Conservation (phyloP, 1,140 invertebrate genomes). For the Atopsyche davidsoni region DNA sequence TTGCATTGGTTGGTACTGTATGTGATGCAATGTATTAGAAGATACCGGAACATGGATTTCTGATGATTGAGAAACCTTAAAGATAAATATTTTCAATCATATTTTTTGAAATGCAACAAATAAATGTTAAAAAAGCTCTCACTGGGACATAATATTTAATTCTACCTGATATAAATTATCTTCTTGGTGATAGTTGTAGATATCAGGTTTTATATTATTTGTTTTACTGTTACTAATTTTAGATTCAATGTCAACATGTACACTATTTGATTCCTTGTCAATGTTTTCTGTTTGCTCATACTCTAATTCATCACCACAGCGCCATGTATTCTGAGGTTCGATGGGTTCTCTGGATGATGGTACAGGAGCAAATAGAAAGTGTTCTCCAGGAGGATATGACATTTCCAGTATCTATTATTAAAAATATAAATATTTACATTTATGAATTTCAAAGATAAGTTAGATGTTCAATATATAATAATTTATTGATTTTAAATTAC, state of each 20-base stretch:
- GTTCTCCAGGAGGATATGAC: conserved; percentile 22
- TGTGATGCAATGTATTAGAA: not conserved
- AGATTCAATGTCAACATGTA: too few species aligned
- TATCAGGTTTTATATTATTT: too few species aligned
- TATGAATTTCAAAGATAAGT: not conserved
- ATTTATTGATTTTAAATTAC: not conserved
- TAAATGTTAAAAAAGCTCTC: too few species aligned
- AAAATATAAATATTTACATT: not conserved
- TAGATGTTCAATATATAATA: not conserved
- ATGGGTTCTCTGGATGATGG: conserved; percentile 11
- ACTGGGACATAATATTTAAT: too few species aligned
- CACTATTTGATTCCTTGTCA: not conserved
- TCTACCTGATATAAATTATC: too few species aligned
- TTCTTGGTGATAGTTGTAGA: too few species aligned
- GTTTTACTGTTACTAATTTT: too few species aligned
- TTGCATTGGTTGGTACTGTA: not conserved
- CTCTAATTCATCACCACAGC: conserved; percentile 14
- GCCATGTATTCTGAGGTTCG: conserved; percentile 7
- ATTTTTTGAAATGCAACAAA: too few species aligned
- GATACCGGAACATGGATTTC: too few species aligned
- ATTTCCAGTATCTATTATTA: conserved; percentile 16
- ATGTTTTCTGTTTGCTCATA: conserved; percentile 7
- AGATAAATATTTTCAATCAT: too few species aligned
- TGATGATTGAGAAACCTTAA: too few species aligned
- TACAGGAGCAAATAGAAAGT: conserved; percentile 17